Conservation (phyloP, 2,888 invertebrate genomes). For the Sepiola atlantica region DNA sequence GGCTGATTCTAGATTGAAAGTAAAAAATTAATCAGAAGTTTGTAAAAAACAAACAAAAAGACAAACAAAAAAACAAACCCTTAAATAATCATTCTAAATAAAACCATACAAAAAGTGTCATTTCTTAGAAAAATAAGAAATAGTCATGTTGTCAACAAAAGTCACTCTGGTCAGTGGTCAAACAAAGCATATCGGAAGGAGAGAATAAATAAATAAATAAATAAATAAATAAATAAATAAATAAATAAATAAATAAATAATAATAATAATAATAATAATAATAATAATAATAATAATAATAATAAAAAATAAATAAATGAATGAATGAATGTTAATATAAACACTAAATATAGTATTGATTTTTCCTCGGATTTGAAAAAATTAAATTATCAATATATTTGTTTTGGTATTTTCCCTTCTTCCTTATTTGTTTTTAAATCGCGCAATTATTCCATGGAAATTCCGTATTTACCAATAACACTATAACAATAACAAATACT, state of each 20-base stretch:
- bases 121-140: neutral
- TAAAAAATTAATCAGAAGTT: neutral
- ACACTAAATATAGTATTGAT: too few relatives aligned
- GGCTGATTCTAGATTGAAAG: neutral
- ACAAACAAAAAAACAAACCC: neutral
- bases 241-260: too few relatives aligned
- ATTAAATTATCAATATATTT: neutral
- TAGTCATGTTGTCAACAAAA: neutral
- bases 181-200: neutral
- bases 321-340: too few relatives aligned
- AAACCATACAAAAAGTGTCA: too few relatives aligned
- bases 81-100: neutral
- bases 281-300: too few relatives aligned
- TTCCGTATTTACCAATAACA: neutral
- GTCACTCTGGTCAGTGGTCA: neutral
- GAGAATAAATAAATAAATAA: neutral
- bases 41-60: neutral
- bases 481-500: neutral
- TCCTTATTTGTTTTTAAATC: neutral
- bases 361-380: neutral
- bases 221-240: too few relatives aligned
- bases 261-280: too few relatives aligned
- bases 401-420: too few relatives aligned
- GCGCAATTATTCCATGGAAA: neutral
- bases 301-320: too few relatives aligned